Conservation (phyloP, 2,888 invertebrate species). For the Drosophila putrida region DNA sequence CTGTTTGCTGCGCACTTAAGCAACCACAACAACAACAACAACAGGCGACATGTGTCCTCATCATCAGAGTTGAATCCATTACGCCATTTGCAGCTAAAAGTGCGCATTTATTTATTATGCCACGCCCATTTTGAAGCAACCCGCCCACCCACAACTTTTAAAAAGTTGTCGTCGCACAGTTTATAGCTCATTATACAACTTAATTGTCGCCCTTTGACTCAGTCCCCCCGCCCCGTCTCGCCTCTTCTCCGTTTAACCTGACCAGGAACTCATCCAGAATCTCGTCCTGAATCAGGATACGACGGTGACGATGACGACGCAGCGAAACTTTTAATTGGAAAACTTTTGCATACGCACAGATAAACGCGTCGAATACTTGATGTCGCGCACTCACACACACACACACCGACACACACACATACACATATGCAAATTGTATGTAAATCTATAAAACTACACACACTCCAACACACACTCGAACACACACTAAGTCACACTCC, state of each 20-base stretch:
- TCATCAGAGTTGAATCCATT: constrained; percentile 4
- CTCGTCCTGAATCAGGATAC: constrained; percentile 21
- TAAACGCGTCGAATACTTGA: constrained; percentile 60
- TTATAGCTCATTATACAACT: constrained; percentile 73
- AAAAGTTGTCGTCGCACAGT: constrained; percentile 25
- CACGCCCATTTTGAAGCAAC: background rate
- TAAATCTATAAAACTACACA: constrained; percentile 45
- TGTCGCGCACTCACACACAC: constrained; percentile 34
- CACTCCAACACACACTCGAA: constrained; percentile 8
- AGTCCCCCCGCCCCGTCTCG: background rate
- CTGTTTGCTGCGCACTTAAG: constrained; percentile 27
- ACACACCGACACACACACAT: constrained; percentile 6
- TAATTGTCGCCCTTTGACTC: constrained; percentile 59
- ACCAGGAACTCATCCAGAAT: constrained; percentile 14
- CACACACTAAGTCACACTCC: constrained; percentile 1
- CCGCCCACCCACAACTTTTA: background rate
- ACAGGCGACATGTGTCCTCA: constrained; percentile 35
- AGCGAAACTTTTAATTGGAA: constrained; percentile 73
- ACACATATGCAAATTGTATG: constrained; percentile 47
- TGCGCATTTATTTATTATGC: constrained; percentile 36
- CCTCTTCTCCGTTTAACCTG: background rate
- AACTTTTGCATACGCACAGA: constrained; percentile 75
- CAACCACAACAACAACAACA: constrained; percentile 22
- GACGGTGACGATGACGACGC: constrained; percentile 23
- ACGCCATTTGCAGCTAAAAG: constrained; percentile 37